phyloP scores from a whole-genome alignment of 2,113 vertebrate genomes.

The Glaucomys volans region DNA sequence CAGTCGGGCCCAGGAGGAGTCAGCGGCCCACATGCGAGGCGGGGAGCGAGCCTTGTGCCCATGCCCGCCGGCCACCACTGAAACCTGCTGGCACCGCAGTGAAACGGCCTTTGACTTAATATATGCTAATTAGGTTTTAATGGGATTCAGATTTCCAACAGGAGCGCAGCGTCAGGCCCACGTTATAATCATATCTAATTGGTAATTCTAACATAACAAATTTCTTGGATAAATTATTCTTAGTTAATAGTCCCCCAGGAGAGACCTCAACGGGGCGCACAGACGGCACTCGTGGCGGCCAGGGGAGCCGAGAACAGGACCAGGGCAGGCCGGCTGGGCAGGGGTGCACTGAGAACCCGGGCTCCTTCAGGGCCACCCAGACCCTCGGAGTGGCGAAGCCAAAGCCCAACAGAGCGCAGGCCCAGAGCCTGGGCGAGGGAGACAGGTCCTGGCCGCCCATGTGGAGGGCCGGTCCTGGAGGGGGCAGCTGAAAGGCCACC shows the following conservation, averaged over 20 bases:
- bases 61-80: neutral
- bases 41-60: neutral
- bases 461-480: too few species aligned
- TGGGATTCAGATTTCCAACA: conserved; percentile 84
- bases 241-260: conserved; percentile 87
- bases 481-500: accelerated
- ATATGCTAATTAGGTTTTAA: conserved; percentile 89
- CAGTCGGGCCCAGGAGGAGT: too few species aligned
- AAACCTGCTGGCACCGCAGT: conserved; percentile 72
- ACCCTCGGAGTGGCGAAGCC: neutral
- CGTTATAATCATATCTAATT: conserved; percentile 89
- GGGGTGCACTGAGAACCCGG: neutral
- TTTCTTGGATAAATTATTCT: conserved; percentile 89
- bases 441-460: too few species aligned
- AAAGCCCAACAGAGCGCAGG: accelerated
- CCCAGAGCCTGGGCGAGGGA: accelerated
- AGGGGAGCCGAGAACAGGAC: conserved; percentile 35
- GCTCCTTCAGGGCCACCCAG: neutral
- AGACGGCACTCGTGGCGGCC: conserved; percentile 17
- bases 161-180: conserved; percentile 80
- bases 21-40: accelerated
- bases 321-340: neutral
- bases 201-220: conserved; percentile 89
- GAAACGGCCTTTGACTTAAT: conserved; percentile 81
- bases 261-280: conserved; percentile 52